These are phyloP conservation scores for Gouania willdenowi DNA, from an alignment of 2,797 vertebrate genomes.

Conservation along the genomic window DNA sequence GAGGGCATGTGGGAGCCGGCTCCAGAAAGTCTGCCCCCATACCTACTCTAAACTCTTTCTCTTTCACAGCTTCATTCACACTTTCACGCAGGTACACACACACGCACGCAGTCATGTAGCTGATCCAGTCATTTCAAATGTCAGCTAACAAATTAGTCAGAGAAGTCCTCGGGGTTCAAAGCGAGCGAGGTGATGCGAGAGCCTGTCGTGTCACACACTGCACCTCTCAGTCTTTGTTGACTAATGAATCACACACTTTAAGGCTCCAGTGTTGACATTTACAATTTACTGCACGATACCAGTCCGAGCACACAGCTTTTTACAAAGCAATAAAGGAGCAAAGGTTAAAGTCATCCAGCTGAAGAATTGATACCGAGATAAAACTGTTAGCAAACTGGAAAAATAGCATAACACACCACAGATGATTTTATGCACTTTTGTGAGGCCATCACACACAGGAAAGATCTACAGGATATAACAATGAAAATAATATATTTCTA, in stretches of 20 bases:
- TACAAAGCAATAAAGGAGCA: too few relatives aligned
- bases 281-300: background rate
- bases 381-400: background rate
- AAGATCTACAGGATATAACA: too few relatives aligned
- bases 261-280: constrained; percentile 13
- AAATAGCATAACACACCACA: background rate
- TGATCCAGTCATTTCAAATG: constrained; percentile 39
- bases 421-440: background rate
- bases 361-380: background rate
- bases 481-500: too few relatives aligned
- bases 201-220: constrained; percentile 7
- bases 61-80: constrained; percentile 1
- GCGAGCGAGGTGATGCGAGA: constrained; percentile 9
- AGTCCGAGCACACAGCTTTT: background rate
- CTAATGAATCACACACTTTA: constrained; percentile 18
- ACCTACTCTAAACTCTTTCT: constrained; percentile 36
- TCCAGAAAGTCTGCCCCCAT: constrained; percentile 71
- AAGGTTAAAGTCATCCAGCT: too few relatives aligned
- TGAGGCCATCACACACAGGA: background rate
- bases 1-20: constrained; percentile 61
- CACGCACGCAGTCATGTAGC: constrained; percentile 7
- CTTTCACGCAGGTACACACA: constrained; percentile 1
- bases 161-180: constrained; percentile 25
- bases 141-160: constrained; percentile 37
- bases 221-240: constrained; percentile 12